A percentile compares a stretch with the other conserved stretches of the same genome.
Conservation (phyloP, 2,113 vertebrate genomes). For the Hippocampus guttulatus region DNA sequence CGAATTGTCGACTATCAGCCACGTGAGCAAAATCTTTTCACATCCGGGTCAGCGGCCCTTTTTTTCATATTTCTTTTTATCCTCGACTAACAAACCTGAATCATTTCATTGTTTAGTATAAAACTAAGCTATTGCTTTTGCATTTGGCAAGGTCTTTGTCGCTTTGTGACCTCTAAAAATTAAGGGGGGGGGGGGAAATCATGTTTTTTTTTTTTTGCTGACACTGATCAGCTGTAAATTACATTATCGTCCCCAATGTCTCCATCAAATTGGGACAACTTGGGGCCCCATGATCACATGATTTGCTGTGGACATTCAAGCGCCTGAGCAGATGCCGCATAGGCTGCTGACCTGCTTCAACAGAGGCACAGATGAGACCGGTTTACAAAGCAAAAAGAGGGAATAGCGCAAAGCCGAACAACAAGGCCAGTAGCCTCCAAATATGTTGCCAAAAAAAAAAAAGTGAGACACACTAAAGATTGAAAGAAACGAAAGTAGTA, state of each 20-base stretch:
- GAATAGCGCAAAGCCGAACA: background rate
- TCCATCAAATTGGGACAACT: background rate
- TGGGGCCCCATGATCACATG: background rate
- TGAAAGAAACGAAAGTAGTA: conserved; percentile 34
- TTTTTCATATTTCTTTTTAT: too few species aligned
- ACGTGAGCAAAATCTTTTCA: too few species aligned
- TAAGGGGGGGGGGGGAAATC: too few species aligned
- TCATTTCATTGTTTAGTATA: too few species aligned
- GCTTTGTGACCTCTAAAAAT: background rate
- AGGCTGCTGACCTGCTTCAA: conserved; percentile 25
- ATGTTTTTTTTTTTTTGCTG: too few species aligned
- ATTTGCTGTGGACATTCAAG: conserved; percentile 1
- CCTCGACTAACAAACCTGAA: too few species aligned
- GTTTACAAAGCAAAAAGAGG: conserved; percentile 11
- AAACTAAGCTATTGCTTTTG: too few species aligned
- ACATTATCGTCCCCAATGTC: background rate
- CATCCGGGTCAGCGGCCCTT: too few species aligned
- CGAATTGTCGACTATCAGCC: background rate
- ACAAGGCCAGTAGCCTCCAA: background rate
- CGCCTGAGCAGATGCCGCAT: background rate
- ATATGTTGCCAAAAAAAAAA: background rate
- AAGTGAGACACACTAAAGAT: conserved; percentile 47
- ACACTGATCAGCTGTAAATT: background rate
- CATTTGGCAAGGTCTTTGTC: background rate
- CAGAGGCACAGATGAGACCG: conserved; percentile 5